These are phyloP conservation scores for Idaea straminata DNA, from an alignment of 2,888 invertebrate species.

Conservation along the genomic window DNA sequence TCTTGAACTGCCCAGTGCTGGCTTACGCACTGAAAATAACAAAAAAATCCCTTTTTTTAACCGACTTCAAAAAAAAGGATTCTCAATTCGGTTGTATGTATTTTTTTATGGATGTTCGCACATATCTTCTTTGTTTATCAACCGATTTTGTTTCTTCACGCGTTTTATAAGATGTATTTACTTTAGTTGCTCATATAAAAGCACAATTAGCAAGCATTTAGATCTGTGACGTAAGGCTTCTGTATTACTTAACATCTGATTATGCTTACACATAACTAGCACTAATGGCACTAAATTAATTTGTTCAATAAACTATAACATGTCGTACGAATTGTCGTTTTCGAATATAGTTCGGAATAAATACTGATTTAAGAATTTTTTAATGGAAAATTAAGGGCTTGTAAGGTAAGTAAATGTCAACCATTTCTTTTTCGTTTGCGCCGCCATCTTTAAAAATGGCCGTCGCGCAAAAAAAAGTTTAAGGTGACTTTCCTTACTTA, in stretches of 20 bases:
- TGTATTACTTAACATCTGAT: slow-evolving; percentile 9
- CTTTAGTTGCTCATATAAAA: slow-evolving; percentile 8
- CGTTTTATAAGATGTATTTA: background rate
- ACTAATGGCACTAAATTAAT: slow-evolving; percentile 59
- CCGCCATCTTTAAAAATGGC: no score
- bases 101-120: no score
- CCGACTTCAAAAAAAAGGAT: no score
- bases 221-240: slow-evolving; percentile 36
- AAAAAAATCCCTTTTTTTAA: no score
- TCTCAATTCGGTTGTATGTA: no score
- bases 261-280: slow-evolving; percentile 35
- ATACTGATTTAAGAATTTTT: slow-evolving; percentile 3
- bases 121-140: no score
- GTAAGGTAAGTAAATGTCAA: no score
- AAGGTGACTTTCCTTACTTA: no score
- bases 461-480: no score
- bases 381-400: slow-evolving; percentile 24
- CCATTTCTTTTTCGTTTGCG: no score
- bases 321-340: slow-evolving; percentile 22
- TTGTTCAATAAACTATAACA: slow-evolving; percentile 24
- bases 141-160: background rate
- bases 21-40: no score
- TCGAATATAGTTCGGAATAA: slow-evolving; percentile 18
- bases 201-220: slow-evolving; percentile 24
- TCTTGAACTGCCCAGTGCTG: no score